Evolutionary conservation across 2,888 invertebrate species (phyloP).

Genomic region (Andrena chrysosceles): DNA sequence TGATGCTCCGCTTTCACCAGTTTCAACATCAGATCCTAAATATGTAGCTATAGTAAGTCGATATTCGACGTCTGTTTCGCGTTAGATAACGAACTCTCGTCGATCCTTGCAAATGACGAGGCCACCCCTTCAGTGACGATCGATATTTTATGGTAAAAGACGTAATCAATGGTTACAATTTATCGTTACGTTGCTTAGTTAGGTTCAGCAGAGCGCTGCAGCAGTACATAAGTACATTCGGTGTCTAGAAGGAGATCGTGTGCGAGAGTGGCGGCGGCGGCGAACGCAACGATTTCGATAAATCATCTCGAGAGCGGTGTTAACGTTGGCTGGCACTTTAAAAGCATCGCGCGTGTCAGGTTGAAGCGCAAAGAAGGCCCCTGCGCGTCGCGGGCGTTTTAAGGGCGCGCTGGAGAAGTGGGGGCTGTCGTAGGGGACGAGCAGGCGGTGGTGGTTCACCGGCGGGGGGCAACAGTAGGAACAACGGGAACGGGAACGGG

Average conservation of each 20-base stretch:
- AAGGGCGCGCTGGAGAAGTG: slow-evolving; percentile 23
- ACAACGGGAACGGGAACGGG: slow-evolving; percentile 20
- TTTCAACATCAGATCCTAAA: not conserved
- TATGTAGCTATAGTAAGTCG: no score
- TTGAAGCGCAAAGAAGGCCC: slow-evolving; percentile 55
- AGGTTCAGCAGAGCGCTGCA: not conserved
- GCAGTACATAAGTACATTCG: not conserved
- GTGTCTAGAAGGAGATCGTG: not conserved
- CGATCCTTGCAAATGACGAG: not conserved
- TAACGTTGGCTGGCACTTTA: slow-evolving; percentile 60
- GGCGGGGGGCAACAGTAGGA: slow-evolving; percentile 46
- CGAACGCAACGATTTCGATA: slow-evolving; percentile 57
- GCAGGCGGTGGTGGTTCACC: not conserved
- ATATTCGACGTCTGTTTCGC: not conserved
- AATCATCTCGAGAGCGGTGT: slow-evolving; percentile 57
- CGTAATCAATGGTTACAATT: not conserved
- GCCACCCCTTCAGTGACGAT: not conserved
- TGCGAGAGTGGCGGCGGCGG: not conserved
- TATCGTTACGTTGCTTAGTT: not conserved
- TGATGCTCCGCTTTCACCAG: not conserved
- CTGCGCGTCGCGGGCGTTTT: slow-evolving; percentile 33
- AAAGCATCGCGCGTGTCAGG: slow-evolving; percentile 67
- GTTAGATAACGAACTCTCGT: not conserved
- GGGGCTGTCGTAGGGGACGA: not conserved
- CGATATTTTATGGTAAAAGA: not conserved